Conservation (phyloP, 2,113 vertebrate species). For the Ranitomeya imitator region DNA sequence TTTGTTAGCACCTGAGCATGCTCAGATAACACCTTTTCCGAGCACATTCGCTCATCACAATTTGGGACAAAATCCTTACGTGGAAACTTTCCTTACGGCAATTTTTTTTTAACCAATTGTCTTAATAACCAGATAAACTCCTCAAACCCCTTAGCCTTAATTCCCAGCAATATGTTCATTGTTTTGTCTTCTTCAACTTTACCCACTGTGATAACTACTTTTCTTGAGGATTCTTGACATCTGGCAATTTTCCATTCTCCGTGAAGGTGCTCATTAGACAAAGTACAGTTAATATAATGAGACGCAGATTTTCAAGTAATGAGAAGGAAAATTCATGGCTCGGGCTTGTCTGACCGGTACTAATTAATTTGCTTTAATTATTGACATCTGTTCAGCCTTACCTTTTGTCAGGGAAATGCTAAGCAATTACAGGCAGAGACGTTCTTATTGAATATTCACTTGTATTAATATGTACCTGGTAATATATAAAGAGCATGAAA, state of each 20-base stretch:
- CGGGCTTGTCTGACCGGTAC: slow-evolving; percentile 36
- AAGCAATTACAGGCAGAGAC: background rate
- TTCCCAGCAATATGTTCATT: background rate
- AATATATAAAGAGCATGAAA: background rate
- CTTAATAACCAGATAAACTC: slow-evolving; percentile 8
- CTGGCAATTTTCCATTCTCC: slow-evolving; percentile 32
- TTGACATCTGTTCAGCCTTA: slow-evolving; percentile 28
- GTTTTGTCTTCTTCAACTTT: slow-evolving; percentile 13
- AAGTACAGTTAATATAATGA: slow-evolving; percentile 41
- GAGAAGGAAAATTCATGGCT: slow-evolving; percentile 31
- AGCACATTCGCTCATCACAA: too few species aligned
- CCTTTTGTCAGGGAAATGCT: slow-evolving; percentile 8
- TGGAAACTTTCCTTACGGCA: background rate
- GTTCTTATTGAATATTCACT: background rate
- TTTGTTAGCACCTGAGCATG: too few species aligned
- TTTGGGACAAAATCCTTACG: too few species aligned
- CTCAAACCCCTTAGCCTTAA: slow-evolving; percentile 6
- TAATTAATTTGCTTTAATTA: slow-evolving; percentile 49
- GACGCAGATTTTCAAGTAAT: slow-evolving; percentile 27
- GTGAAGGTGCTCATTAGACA: slow-evolving; percentile 37
- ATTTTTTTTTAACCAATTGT: background rate
- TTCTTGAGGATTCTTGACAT: slow-evolving; percentile 35
- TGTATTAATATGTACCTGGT: background rate
- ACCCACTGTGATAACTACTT: slow-evolving; percentile 1
- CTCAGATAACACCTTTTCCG: too few species aligned